Evolutionary conservation across 2,113 vertebrate species (phyloP).

Genomic region (Mustelus asterias): DNA sequence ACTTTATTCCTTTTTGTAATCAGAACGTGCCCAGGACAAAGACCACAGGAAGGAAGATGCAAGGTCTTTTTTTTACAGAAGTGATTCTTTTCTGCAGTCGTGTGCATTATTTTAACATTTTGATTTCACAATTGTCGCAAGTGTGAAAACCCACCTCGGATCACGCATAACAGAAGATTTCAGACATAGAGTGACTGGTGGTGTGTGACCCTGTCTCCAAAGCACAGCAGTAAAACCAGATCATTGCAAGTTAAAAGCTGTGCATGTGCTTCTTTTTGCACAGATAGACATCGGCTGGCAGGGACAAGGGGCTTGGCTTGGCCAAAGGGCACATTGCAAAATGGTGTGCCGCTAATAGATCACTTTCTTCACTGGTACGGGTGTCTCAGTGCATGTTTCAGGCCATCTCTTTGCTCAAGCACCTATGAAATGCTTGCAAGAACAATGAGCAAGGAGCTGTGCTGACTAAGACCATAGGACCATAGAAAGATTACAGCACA

Average conservation of each 20-base stretch:
- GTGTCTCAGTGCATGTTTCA: not conserved
- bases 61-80: slow-evolving; percentile 56
- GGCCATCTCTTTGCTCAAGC: not conserved
- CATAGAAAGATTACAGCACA: too few species aligned
- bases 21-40: slow-evolving; percentile 51
- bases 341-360: not conserved
- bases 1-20: slow-evolving; percentile 51
- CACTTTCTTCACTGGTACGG: not conserved
- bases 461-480: not conserved
- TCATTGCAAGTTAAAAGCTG: not conserved
- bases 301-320: not conserved
- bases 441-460: not conserved
- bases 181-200: too few species aligned
- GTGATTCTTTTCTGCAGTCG: slow-evolving; percentile 64
- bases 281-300: not conserved
- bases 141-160: not conserved
- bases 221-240: not conserved
- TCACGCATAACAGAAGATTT: not conserved
- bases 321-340: not conserved
- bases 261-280: not conserved
- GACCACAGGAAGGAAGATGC: slow-evolving; percentile 79
- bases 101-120: slow-evolving; percentile 50
- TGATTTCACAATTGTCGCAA: slow-evolving; percentile 72
- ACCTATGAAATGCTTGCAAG: not conserved
- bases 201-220: not conserved